Evolutionary conservation across 92 coral and sea anemone genomes (phyloP).

Genomic region (Palythoa heliodiscus): DNA sequence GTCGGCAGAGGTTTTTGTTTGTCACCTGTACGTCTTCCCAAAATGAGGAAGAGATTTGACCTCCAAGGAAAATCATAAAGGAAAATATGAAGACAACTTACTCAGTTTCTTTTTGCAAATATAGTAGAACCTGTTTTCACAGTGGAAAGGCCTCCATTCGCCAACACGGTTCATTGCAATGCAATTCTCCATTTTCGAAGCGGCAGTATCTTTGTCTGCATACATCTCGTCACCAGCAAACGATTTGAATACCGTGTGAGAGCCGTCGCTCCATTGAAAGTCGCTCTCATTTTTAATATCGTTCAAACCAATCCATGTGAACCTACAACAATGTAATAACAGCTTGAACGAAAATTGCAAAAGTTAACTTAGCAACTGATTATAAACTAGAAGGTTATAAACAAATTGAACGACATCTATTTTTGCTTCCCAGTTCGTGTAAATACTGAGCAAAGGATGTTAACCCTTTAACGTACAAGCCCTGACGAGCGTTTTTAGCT

Average conservation of each 20-base stretch:
- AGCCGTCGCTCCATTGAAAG: slow-evolving; percentile 83
- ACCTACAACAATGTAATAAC: slow-evolving; percentile 43
- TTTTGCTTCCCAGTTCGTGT: too few relatives aligned
- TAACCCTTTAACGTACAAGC: too few relatives aligned
- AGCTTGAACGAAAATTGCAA: not conserved
- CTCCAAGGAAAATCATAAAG: too few relatives aligned
- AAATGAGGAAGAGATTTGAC: too few relatives aligned
- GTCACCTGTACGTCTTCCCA: too few relatives aligned
- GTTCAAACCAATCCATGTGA: slow-evolving; percentile 92
- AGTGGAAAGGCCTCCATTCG: slow-evolving; percentile 95
- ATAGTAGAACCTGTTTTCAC: slow-evolving; percentile 86
- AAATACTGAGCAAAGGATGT: too few relatives aligned
- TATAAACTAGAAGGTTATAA: too few relatives aligned
- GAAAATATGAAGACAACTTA: slow-evolving; percentile 46
- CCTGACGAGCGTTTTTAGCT: too few relatives aligned
- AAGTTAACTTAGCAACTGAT: too few relatives aligned
- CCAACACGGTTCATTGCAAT: slow-evolving; percentile 82
- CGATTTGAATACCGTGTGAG: slow-evolving; percentile 67
- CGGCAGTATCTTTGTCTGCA: slow-evolving; percentile 76
- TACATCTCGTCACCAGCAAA: slow-evolving; percentile 88
- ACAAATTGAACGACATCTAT: too few relatives aligned
- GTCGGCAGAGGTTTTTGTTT: too few relatives aligned
- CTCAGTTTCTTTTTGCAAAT: slow-evolving; percentile 92
- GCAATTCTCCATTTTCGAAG: slow-evolving; percentile 81
- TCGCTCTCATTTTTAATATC: slow-evolving; percentile 78